Conservation (phyloP, 2,113 vertebrate species). For the Ancistrus triradiatus region DNA sequence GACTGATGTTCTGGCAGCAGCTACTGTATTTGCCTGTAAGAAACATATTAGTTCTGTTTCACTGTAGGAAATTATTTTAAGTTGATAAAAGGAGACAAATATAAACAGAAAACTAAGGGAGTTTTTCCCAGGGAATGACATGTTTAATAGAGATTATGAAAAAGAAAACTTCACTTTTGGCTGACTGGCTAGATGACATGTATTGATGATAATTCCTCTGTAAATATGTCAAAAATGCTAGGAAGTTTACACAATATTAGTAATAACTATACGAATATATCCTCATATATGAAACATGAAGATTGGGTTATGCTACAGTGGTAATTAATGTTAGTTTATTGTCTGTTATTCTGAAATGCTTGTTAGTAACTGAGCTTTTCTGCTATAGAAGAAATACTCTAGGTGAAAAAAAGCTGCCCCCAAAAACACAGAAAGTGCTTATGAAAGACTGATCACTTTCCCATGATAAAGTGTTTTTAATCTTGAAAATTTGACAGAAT, state of each 20-base stretch:
- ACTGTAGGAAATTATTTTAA: slow-evolving; percentile 58
- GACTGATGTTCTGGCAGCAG: slow-evolving; percentile 37
- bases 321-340: too few species aligned
- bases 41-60: slow-evolving; percentile 42
- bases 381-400: too few species aligned
- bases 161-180: slow-evolving; percentile 53
- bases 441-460: too few species aligned
- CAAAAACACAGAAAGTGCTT: too few species aligned
- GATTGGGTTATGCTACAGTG: too few species aligned
- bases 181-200: slow-evolving; percentile 30
- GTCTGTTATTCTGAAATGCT: too few species aligned
- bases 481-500: too few species aligned
- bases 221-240: neutral
- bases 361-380: too few species aligned
- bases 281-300: too few species aligned
- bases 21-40: slow-evolving; percentile 46
- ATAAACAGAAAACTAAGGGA: slow-evolving; percentile 55
- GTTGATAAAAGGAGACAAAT: slow-evolving; percentile 54
- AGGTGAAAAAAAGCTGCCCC: too few species aligned
- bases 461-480: too few species aligned
- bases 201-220: neutral
- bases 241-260: neutral
- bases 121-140: slow-evolving; percentile 58
- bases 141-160: slow-evolving; percentile 49
- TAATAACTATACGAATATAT: too few species aligned